Evolutionary conservation across 53 echinoderm and acorn worm species (phyloP).

Genomic region (Echinometra lucunter): DNA sequence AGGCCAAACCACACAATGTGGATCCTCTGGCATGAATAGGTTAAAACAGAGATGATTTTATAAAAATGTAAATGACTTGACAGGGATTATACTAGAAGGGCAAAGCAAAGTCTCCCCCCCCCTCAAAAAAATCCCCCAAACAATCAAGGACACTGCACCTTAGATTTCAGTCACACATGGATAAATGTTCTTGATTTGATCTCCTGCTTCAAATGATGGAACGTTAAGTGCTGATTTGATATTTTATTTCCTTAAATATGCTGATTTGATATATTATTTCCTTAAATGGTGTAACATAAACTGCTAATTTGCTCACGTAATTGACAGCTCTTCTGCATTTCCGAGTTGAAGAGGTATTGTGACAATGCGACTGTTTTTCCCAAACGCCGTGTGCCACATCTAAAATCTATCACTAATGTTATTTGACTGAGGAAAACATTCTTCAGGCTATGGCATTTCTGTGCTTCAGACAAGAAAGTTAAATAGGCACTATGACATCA

Average conservation of each 20-base stretch:
- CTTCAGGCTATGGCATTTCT: too few species aligned
- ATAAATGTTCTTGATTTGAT: not conserved
- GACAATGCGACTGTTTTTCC: not conserved
- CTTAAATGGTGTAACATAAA: not conserved
- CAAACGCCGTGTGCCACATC: not conserved
- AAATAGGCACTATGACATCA: not conserved
- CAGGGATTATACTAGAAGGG: not conserved
- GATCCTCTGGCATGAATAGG: too few species aligned
- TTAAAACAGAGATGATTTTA: conserved; percentile 37
- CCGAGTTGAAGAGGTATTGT: not conserved
- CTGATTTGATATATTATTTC: not conserved
- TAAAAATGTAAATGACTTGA: conserved; percentile 53
- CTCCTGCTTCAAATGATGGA: not conserved
- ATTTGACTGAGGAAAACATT: not conserved
- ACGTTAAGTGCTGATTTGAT: not conserved
- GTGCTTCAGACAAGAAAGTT: not conserved
- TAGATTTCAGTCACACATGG: not conserved
- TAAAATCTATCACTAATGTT: not conserved
- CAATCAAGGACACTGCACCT: not conserved
- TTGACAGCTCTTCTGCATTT: not conserved
- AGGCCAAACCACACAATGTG: too few species aligned
- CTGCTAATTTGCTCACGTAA: not conserved
- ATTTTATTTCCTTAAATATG: not conserved
- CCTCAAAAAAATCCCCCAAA: too few species aligned
- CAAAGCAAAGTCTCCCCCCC: not conserved